Base-by-base conservation (phyloP, 2,113 vertebrate genomes). In the Neoarius graeffei region DNA sequence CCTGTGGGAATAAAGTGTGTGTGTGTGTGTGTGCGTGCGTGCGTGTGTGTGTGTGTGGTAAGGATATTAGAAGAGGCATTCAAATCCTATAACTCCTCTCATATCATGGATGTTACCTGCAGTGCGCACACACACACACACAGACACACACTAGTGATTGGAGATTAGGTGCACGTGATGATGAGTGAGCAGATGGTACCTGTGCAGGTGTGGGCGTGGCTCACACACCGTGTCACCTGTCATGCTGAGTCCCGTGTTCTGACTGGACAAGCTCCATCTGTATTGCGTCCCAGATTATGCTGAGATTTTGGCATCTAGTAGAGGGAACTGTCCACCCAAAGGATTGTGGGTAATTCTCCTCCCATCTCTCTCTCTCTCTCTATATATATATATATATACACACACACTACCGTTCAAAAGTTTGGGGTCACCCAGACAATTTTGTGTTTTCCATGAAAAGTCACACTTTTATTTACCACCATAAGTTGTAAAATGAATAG, bases 171-270 rank as follows among this genome's bases (percentile, higher is more conserved):
- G 87, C 81, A 77, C 66, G 57, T 76, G 81, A 19, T 81, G 77
- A 54, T 89, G 90, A 84, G 85, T 79, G 73, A 66, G 84, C 89
- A 91, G 88, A 86, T 92, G 90, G 88, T 88, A 74, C 48, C 57
- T 87, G 59, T 59, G 84, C 59, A 42, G 69, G 76, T 85, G 85
- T 89, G 87, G 85, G 85, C 48, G 74, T 84, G 83, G 56, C 66
- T 88, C 17, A 25, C 81, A 35, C 13, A 50, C 59, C 20, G n/a
- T 83, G 83, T 89, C 69, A 87, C 27, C 69, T 84, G 54, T 59
- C 88, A 79, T 56, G 60, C 56, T 83, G 66, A 66, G 79, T 35
- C 17, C 25, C 1, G 7, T 60, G 35, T 15, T 48, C 59, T 52
- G 88, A 85, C 80, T 89, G 90, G 86, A 84, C 4, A n/a, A 79